These are phyloP conservation scores for Standfussiana lucernea DNA, from an alignment of 2,888 invertebrate genomes.

Conservation along the genomic window DNA sequence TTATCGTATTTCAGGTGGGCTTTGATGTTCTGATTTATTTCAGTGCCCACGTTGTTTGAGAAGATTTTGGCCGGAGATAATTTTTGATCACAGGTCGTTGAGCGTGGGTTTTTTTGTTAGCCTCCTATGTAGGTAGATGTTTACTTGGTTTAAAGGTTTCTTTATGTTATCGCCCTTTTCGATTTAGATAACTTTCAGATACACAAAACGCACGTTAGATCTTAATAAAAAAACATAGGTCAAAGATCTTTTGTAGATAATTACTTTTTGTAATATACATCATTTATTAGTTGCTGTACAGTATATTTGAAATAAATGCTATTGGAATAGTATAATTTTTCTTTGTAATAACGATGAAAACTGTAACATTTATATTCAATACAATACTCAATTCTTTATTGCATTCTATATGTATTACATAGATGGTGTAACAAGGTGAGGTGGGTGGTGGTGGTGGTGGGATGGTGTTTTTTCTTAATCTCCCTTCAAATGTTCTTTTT, in stretches of 20 bases:
- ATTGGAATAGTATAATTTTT: neutral
- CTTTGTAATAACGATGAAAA: neutral
- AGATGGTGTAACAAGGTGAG: no score
- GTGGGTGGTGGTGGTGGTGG: no score
- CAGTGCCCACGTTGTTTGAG: constrained; percentile 51
- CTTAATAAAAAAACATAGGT: neutral
- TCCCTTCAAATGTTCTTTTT: neutral
- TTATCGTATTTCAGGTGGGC: constrained; percentile 78
- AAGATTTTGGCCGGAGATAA: constrained; percentile 32
- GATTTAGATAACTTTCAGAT: neutral
- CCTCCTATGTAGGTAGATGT: neutral
- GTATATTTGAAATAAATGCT: neutral
- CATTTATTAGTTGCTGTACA: neutral
- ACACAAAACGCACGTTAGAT: neutral
- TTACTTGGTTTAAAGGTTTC: neutral
- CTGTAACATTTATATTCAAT: no score
- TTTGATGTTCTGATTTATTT: constrained; percentile 79
- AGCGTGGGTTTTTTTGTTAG: constrained; percentile 6
- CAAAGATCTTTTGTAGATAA: neutral
- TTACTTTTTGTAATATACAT: neutral
- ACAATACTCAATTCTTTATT: no score
- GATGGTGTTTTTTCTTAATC: no score
- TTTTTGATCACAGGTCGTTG: constrained; percentile 30
- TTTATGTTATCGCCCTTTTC: neutral
- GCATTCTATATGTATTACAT: no score